Conservation (phyloP, 2,113 vertebrate genomes). For the Saccopteryx bilineata region DNA sequence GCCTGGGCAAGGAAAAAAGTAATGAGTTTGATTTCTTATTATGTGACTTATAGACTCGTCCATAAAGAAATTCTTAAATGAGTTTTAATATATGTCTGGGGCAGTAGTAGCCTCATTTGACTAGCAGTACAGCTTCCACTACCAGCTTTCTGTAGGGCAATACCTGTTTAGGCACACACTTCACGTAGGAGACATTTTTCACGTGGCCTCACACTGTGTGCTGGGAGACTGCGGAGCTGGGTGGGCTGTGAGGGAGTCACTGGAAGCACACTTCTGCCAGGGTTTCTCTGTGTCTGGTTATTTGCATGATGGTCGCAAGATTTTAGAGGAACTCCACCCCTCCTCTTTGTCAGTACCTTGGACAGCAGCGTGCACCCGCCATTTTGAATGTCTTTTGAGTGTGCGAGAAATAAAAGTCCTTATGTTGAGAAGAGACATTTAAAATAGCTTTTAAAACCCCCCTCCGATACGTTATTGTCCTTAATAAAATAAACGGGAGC, state of each 20-base stretch:
- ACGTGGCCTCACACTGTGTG: rapidly evolving
- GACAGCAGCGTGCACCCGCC: background rate
- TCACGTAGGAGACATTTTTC: background rate
- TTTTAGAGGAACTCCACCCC: background rate
- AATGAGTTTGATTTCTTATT: background rate
- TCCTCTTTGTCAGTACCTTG: background rate
- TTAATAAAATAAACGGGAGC: background rate
- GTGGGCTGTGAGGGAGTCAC: rapidly evolving
- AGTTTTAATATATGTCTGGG: background rate
- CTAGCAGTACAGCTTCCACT: background rate
- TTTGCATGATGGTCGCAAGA: background rate
- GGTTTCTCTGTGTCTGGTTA: background rate
- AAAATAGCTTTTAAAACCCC: background rate
- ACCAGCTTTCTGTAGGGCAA: background rate
- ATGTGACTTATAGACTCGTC: background rate
- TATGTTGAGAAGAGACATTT: background rate
- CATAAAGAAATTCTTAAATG: background rate
- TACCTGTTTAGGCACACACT: too few relatives aligned
- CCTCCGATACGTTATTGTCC: background rate
- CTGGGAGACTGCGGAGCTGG: background rate
- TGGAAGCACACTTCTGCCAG: rapidly evolving
- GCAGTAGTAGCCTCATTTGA: background rate
- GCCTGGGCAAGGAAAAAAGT: background rate
- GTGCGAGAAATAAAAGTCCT: background rate
- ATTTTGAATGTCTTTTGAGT: background rate